Conservation (phyloP, 2,113 vertebrate genomes). For the Chaetodon trifascialis region DNA sequence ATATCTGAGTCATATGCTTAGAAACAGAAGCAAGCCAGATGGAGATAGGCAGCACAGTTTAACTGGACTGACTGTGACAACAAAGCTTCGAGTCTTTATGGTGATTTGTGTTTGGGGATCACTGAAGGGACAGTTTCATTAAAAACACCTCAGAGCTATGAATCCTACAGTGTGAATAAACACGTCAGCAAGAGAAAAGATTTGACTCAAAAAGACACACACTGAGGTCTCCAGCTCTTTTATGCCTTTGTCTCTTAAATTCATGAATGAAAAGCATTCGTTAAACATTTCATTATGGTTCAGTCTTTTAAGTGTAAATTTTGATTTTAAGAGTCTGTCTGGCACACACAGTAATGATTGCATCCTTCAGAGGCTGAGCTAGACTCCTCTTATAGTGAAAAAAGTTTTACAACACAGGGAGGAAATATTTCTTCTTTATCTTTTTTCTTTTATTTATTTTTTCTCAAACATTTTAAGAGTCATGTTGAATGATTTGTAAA, state of each 20-base stretch:
- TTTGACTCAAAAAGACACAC: neutral
- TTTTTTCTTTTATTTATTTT: neutral
- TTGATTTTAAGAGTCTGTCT: neutral
- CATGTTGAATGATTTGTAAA: slow-evolving; percentile 12
- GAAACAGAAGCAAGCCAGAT: neutral
- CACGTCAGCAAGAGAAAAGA: slow-evolving; percentile 12
- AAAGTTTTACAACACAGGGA: neutral
- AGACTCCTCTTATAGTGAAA: neutral
- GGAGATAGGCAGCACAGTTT: neutral
- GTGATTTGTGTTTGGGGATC: slow-evolving; percentile 26
- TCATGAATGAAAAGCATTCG: neutral
- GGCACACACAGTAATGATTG: neutral
- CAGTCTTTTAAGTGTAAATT: neutral
- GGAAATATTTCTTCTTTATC: neutral
- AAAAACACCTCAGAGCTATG: slow-evolving; percentile 42
- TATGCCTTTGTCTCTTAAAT: neutral
- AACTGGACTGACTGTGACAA: neutral
- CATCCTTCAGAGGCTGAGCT: neutral
- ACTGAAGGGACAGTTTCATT: slow-evolving; percentile 34
- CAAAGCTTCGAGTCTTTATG: neutral
- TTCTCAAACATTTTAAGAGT: slow-evolving; percentile 14
- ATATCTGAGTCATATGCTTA: neutral
- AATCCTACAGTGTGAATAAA: slow-evolving; percentile 36
- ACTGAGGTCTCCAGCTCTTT: slow-evolving; percentile 3
- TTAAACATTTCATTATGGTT: slow-evolving; percentile 22